These are phyloP conservation scores for Microtus obscurus DNA, from an alignment of 2,797 vertebrate genomes.

Conservation along the genomic window DNA sequence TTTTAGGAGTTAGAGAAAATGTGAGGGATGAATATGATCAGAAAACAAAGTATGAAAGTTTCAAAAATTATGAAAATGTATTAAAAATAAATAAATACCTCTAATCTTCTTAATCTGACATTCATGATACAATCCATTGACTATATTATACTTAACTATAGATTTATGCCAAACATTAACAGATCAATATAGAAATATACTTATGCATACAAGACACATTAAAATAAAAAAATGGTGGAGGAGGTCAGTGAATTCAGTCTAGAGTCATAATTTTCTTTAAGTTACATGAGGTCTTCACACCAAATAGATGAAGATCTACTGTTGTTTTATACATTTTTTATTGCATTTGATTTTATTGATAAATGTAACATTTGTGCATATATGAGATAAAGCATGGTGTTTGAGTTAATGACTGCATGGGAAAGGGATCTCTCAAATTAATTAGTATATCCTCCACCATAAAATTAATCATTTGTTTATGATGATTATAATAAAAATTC, in stretches of 20 bases:
- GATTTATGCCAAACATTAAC: neutral
- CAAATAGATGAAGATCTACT: accelerated
- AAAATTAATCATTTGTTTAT: neutral
- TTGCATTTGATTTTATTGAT: neutral
- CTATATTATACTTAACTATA: neutral
- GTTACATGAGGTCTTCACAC: neutral
- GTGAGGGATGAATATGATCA: neutral
- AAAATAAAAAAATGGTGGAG: neutral
- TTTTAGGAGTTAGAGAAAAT: neutral
- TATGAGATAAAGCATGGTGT: neutral
- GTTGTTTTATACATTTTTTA: neutral
- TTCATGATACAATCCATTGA: neutral
- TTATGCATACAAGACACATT: neutral
- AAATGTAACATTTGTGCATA: neutral
- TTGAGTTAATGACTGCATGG: neutral
- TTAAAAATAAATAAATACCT: neutral
- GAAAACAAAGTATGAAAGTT: neutral
- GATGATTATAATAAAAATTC: neutral
- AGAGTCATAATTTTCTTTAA: neutral
- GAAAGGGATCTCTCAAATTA: neutral
- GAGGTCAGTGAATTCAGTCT: neutral
- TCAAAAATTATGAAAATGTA: neutral
- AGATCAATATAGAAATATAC: neutral
- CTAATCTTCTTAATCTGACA: neutral
- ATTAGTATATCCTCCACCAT: neutral